Evolutionary conservation across 2,113 vertebrate genomes (phyloP).

Genomic region (Oenanthe oenanthe): DNA sequence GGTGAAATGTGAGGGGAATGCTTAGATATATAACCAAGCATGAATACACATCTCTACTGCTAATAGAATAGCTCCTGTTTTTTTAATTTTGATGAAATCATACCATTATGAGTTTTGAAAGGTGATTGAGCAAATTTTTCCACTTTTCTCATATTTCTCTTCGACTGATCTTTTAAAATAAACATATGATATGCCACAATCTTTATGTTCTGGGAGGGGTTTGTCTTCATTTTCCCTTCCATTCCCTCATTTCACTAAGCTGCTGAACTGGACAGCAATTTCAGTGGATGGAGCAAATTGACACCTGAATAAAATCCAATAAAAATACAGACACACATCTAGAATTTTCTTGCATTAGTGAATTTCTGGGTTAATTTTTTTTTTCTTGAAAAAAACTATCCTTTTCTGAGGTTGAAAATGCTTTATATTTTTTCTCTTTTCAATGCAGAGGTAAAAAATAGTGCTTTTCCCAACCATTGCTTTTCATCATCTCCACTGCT

Average conservation of each 20-base stretch:
- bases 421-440: background rate
- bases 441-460: background rate
- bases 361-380: background rate
- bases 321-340: background rate
- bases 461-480: background rate
- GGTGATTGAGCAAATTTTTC: background rate
- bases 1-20: background rate
- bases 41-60: background rate
- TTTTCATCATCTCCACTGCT: background rate
- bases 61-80: background rate
- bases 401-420: background rate
- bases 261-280: background rate
- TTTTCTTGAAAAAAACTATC: background rate
- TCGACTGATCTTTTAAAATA: background rate
- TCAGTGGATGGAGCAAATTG: background rate
- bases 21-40: background rate
- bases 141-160: background rate
- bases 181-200: background rate
- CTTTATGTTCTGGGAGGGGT: background rate
- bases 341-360: background rate
- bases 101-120: background rate
- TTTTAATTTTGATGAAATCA: background rate
- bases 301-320: background rate
- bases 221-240: background rate
- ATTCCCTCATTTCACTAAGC: background rate